Evolutionary conservation across 2,888 invertebrate genomes (phyloP).

Genomic region (Cepaea hortensis): DNA sequence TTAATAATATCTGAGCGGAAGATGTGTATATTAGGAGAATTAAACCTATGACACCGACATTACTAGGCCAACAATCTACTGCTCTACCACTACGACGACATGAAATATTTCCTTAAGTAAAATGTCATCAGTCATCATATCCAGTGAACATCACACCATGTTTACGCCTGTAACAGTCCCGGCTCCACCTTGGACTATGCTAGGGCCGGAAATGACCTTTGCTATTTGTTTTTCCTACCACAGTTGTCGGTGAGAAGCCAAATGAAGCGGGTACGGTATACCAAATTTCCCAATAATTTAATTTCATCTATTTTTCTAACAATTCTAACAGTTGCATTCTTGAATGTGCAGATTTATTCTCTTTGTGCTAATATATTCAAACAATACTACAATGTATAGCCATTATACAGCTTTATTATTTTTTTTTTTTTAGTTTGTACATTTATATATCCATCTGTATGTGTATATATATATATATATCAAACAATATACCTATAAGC

Average conservation of each 20-base stretch:
- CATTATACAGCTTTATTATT: neutral
- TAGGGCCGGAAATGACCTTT: neutral
- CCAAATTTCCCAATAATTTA: slow-evolving; percentile 12
- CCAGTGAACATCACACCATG: no score
- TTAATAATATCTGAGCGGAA: no score
- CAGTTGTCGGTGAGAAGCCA: slow-evolving; percentile 50
- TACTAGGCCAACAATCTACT: no score
- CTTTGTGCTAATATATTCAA: neutral
- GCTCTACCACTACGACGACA: no score
- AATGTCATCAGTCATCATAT: no score
- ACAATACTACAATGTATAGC: neutral
- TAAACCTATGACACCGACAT: no score
- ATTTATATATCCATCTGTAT: neutral
- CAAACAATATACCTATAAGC: neutral
- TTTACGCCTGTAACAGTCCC: neutral
- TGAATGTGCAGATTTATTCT: slow-evolving; percentile 36
- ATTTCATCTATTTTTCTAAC: neutral
- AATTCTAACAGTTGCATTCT: slow-evolving; percentile 15
- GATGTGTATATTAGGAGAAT: no score
- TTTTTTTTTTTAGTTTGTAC: neutral
- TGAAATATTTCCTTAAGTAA: no score
- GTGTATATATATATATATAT: no score
- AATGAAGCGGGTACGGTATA: slow-evolving; percentile 52
- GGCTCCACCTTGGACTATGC: neutral
- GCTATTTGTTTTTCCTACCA: slow-evolving; percentile 29